Conservation (phyloP, 2,888 invertebrate species). For the Caenorhabditis wallacei region DNA sequence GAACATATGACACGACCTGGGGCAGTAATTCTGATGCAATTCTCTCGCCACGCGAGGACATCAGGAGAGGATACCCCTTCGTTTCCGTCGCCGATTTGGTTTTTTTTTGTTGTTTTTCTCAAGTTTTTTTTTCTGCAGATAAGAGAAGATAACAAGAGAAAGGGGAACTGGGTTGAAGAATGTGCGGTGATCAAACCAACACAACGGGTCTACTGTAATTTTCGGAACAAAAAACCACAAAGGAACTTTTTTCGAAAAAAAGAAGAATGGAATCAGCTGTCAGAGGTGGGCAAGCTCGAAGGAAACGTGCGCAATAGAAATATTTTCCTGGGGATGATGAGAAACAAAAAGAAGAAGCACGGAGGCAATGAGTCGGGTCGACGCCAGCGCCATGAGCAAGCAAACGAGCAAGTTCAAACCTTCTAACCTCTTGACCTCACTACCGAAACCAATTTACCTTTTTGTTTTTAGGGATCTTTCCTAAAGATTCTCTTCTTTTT, state of each 20-base stretch:
- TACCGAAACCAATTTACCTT: not conserved
- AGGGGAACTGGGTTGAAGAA: constrained; percentile 26
- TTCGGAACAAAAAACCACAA: constrained; percentile 25
- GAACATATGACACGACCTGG: constrained; percentile 46
- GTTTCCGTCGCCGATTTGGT: constrained; percentile 21
- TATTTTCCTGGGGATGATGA: constrained; percentile 4
- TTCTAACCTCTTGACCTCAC: constrained; percentile 43
- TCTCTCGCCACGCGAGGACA: constrained; percentile 52
- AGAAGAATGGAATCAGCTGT: constrained; percentile 40
- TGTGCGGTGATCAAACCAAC: constrained; percentile 54
- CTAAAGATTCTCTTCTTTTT: not conserved
- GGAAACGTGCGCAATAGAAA: constrained; percentile 41
- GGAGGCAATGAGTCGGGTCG: constrained; percentile 19
- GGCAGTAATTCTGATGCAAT: constrained; percentile 57
- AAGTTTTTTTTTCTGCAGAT: constrained; percentile 45
- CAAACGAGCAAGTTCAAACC: constrained; percentile 48
- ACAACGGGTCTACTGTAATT: constrained; percentile 36
- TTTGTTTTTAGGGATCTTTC: not conserved
- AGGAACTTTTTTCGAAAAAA: constrained; percentile 5
- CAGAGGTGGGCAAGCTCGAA: constrained; percentile 24
- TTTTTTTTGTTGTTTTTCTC: constrained; percentile 59
- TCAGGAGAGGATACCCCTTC: constrained; percentile 55
- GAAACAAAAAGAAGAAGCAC: constrained; percentile 18
- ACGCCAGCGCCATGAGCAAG: constrained; percentile 26
- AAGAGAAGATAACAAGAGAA: constrained; percentile 23